phyloP scores from a whole-genome alignment of 2,797 vertebrate genomes.

The Silurus aristotelis region DNA sequence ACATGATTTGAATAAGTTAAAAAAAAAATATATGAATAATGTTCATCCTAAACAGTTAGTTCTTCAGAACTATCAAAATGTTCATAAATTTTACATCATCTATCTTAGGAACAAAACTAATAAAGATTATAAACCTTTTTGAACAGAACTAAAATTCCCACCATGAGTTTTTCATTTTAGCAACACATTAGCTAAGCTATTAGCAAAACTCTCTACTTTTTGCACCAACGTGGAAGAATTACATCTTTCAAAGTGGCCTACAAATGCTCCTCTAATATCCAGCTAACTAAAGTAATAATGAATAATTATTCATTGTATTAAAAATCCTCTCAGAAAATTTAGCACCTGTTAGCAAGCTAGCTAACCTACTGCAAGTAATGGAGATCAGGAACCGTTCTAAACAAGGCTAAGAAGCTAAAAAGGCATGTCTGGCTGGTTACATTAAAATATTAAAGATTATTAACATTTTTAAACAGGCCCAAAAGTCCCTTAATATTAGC shows the following conservation, averaged over 20 bases:
- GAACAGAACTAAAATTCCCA: too few species aligned
- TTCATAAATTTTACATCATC: too few species aligned
- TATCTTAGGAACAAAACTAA: not conserved
- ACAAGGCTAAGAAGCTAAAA: not conserved
- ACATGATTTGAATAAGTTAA: too few species aligned
- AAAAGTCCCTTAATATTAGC: not conserved
- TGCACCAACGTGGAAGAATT: too few species aligned
- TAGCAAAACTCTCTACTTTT: too few species aligned
- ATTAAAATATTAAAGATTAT: not conserved
- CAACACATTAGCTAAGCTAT: too few species aligned
- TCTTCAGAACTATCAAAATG: too few species aligned
- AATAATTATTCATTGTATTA: not conserved
- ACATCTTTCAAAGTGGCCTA: too few species aligned
- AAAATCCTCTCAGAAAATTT: not conserved
- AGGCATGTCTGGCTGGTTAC: not conserved
- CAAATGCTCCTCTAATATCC: too few species aligned
- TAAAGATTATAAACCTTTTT: not conserved
- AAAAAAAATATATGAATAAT: too few species aligned
- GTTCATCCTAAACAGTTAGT: too few species aligned
- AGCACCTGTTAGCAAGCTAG: not conserved
- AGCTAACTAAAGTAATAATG: not conserved
- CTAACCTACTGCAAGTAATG: not conserved
- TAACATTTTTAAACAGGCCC: not conserved
- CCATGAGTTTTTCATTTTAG: too few species aligned
- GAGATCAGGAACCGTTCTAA: not conserved